Base-by-base conservation (phyloP, 2,797 vertebrate genomes). In the Pantherophis vulpinus region DNA sequence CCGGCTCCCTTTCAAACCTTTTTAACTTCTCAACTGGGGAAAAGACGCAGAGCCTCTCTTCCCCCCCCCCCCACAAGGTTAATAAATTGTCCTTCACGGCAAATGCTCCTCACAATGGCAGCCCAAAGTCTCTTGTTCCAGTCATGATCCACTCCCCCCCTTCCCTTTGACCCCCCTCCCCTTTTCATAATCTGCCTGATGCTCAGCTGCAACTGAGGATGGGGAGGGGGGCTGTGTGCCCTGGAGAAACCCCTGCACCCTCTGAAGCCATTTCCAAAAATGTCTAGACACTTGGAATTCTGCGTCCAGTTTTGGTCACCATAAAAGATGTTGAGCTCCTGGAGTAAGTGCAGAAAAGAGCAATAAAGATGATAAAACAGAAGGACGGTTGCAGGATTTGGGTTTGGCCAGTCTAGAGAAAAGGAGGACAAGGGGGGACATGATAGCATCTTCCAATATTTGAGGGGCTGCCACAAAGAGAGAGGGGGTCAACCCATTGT, bases 31-130 rank as follows among this genome's bases (percentile, higher is more conserved):
- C 27, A 23, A 16, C 42, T 0, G 9, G 23, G 27, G 5, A 66
- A 61, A 16, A 90, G 89, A 55, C 0, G 4, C 74, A 42, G 32
- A 79, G 18, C 9, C 23, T 37, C 37, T 37, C 37, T 32, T 32
- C 55, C 13, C 4, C 1, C 55, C 56, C 12, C 54, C 10, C 12
- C 54, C 2, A 1, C 32, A 32, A 42, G 42, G 86, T 55, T 94
- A 92, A n/a, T 93, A 96, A 93, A 94, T 89, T 95, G 94, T 12
- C 92, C 88, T 87, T 93, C 29, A 92, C 56, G 83, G 92, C 94
- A 20, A 51, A 86, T 25, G 87, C 94, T 25, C 55, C 74, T 94
- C 60, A 93, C 94, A 42, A 89, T 95, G 94, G 95, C 88, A 93
- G 89, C n/a, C 16, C 23, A 60, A 87, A 95, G 37, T 32, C 60